A percentile compares a stretch with the other conserved stretches of the same genome.
These are phyloP conservation scores for Rhabdomys dilectus DNA, from an alignment of 2,113 vertebrate species.

Conservation along the genomic window DNA sequence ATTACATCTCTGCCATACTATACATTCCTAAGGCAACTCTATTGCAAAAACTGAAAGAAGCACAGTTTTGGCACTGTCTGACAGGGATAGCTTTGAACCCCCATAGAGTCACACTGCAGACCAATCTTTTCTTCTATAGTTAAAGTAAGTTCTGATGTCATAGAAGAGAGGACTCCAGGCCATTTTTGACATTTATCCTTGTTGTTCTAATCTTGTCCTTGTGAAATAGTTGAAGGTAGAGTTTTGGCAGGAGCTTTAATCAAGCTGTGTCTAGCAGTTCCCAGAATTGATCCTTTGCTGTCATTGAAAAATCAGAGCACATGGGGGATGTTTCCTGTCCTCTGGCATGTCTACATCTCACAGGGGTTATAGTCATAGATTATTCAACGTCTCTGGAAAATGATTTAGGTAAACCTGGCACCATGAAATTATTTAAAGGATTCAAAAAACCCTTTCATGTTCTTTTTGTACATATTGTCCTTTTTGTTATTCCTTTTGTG, in stretches of 20 bases:
- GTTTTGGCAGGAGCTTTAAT: constrained; percentile 61
- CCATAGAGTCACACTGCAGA: background rate
- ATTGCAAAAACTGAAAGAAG: background rate
- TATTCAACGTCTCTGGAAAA: constrained; percentile 53
- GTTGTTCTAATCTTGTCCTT: constrained; percentile 51
- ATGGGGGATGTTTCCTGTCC: constrained; percentile 18
- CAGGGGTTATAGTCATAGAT: constrained; percentile 50
- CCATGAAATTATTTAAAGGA: constrained; percentile 43
- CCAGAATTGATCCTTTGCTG: background rate
- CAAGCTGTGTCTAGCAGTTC: constrained; percentile 36
- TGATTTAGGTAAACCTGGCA: constrained; percentile 6
- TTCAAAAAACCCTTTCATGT: background rate
- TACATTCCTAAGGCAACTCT: background rate
- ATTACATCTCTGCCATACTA: background rate
- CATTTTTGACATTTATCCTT: constrained; percentile 50
- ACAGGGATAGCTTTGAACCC: background rate
- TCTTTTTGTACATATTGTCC: background rate
- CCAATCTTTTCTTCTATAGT: background rate
- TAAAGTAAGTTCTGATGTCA: constrained; percentile 19
- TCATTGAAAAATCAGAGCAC: constrained; percentile 39
- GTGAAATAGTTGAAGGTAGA: constrained; percentile 28
- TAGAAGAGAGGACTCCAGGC: background rate
- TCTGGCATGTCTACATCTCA: background rate
- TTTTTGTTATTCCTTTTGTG: background rate
- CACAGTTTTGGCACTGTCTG: background rate